These are phyloP conservation scores for Epizoanthus stellaris DNA, from an alignment of 92 coral and sea anemone species.

Conservation along the genomic window DNA sequence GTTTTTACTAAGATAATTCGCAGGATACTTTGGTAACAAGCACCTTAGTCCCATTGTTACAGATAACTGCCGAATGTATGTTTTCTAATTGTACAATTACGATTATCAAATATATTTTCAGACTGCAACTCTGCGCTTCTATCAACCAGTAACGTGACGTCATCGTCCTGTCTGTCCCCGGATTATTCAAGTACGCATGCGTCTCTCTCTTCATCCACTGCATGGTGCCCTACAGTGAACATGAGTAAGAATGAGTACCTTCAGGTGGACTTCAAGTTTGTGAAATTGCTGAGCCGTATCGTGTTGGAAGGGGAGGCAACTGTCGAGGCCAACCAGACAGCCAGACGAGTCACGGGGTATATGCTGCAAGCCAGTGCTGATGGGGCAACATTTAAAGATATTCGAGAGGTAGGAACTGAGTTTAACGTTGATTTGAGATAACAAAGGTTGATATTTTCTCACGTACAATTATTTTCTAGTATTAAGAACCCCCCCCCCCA, in stretches of 20 bases:
- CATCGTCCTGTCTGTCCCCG: constrained; percentile 73
- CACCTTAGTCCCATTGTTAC: no score
- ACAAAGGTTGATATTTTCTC: neutral
- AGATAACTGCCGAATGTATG: no score
- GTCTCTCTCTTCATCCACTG: constrained; percentile 57
- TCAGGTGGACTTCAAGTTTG: constrained; percentile 50
- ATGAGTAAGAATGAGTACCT: constrained; percentile 34
- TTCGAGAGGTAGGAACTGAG: constrained; percentile 43
- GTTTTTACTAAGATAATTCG: no score
- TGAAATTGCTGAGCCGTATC: constrained; percentile 51
- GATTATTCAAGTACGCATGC: constrained; percentile 65
- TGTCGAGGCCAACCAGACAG: constrained; percentile 68
- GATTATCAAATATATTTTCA: neutral
- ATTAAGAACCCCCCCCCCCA: no score
- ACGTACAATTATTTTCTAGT: neutral
- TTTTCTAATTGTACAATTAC: no score
- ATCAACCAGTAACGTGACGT: constrained; percentile 60
- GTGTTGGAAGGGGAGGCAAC: constrained; percentile 65
- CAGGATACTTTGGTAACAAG: no score
- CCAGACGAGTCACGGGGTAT: constrained; percentile 71
- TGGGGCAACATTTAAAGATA: constrained; percentile 53
- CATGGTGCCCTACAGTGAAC: constrained; percentile 72
- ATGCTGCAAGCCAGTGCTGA: constrained; percentile 60
- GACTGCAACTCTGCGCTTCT: constrained; percentile 62
- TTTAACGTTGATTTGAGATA: neutral